A percentile compares a stretch with the other conserved stretches of the same genome.
Conservation (phyloP, 2,888 invertebrate genomes). For the Conus canariensis region DNA sequence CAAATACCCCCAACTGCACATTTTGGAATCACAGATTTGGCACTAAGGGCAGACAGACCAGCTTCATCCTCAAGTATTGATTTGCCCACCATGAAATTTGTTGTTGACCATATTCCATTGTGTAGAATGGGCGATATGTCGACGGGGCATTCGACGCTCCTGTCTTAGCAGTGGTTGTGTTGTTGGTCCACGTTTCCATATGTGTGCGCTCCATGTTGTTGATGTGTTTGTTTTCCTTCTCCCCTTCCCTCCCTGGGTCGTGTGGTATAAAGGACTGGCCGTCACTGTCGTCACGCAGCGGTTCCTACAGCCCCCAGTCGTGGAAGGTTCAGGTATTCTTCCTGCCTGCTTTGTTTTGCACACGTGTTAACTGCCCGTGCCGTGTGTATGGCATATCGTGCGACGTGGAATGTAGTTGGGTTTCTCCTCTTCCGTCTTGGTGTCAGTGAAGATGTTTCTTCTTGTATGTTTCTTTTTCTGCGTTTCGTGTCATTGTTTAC, state of each 20-base stretch:
- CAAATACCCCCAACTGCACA: no score
- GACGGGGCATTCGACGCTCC: no score
- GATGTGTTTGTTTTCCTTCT: conserved; percentile 13
- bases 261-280: conserved; percentile 48
- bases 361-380: not conserved
- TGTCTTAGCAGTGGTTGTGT: no score
- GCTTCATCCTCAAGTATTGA: no score
- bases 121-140: no score
- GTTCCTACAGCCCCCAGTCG: conserved; percentile 55
- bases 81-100: no score
- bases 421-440: not conserved
- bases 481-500: not conserved
- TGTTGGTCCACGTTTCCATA: not conserved
- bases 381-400: not conserved
- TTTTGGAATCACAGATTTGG: no score
- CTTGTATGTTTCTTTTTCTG: not conserved
- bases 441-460: not conserved
- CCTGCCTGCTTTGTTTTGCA: conserved; percentile 1
- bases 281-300: conserved; percentile 51
- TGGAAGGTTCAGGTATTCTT: conserved; percentile 43
- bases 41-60: no score
- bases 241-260: not conserved
- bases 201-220: not conserved
- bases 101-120: no score
- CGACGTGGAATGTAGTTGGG: not conserved